Evolutionary conservation across 2,888 invertebrate species (phyloP), one percentile per base, ranked within the genome.

Genomic region (Petrolisthes cinctipes): DNA sequence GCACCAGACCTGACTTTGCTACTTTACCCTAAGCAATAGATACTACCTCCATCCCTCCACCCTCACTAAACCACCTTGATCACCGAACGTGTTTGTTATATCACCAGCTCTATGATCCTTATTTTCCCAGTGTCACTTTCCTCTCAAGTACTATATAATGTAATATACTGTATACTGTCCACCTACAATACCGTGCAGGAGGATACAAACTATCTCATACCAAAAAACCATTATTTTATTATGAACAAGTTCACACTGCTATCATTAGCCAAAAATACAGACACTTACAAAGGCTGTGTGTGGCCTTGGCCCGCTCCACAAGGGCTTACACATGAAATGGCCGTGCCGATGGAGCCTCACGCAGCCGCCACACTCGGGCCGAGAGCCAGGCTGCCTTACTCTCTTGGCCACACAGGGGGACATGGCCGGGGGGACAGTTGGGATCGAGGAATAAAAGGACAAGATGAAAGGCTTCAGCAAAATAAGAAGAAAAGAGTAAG

Each of bases 161-260:
- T 6, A 81, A 61, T 23, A 11, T 23, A n/a, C 14, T n/a, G 83
- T 75, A 23, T 54, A 82, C 37, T 61, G 37, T 37, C 37, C 37
- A n/a, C n/a, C n/a, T n/a, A n/a, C n/a, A n/a, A n/a, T n/a, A n/a
- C n/a, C n/a, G n/a, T n/a, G n/a, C n/a, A 37, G 37, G 37, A 37
- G 2, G 37, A 37, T 37, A 71, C 23, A 80, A 83, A 73, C 7
- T 11, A 82, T 5, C 11, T 17, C 37, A 5, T 88, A 88, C 82
- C 88, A 88, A 88, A 88, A 85, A 88, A 88, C 88, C 88, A 88
- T 85, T 86, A 86, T 83, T 88, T 88, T 88, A 88, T 85, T 88
- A 88, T 88, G 88, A 88, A 88, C 88, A 88, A 88, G 87, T 88
- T 88, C 88, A 88, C 88, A 88, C 88, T 88, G 85, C 88, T 88